Conservation (phyloP, 2,888 invertebrate genomes). For the Thera britannica region DNA sequence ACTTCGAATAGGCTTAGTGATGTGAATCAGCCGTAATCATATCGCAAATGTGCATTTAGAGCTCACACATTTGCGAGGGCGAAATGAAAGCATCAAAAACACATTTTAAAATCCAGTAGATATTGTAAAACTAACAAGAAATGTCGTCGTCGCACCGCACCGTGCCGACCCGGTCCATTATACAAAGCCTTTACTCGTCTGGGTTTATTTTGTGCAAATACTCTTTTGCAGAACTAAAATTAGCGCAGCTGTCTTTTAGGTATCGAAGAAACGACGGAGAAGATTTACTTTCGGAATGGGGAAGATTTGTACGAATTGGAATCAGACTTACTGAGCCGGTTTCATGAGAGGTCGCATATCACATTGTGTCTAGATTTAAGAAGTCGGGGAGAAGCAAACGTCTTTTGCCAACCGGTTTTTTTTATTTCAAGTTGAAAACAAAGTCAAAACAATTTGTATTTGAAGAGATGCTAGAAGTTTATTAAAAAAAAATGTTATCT, state of each 20-base stretch:
- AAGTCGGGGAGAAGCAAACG: not conserved
- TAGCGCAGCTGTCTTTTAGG: conserved; percentile 32
- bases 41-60: too few relatives aligned
- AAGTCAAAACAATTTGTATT: too few relatives aligned
- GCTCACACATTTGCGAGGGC: not conserved
- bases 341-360: conserved; percentile 9
- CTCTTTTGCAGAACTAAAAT: conserved; percentile 37
- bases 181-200: conserved; percentile 8
- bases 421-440: too few relatives aligned
- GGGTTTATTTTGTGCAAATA: conserved; percentile 33
- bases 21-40: too few relatives aligned
- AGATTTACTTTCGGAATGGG: conserved; percentile 20
- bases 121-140: conserved; percentile 8
- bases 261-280: conserved; percentile 26
- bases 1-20: too few relatives aligned
- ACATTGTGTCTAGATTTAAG: not conserved
- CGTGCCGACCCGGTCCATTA: conserved; percentile 1
- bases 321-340: conserved; percentile 7
- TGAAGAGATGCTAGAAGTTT: too few relatives aligned
- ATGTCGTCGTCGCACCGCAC: conserved; percentile 3
- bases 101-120: not conserved
- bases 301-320: conserved; percentile 22
- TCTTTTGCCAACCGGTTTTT: not conserved
- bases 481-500: too few relatives aligned
- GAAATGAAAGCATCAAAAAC: not conserved